A percentile compares a stretch with the other conserved stretches of the same genome.
phyloP scores from a whole-genome alignment of 2,797 vertebrate genomes.

The Thripadectes ignobilis region DNA sequence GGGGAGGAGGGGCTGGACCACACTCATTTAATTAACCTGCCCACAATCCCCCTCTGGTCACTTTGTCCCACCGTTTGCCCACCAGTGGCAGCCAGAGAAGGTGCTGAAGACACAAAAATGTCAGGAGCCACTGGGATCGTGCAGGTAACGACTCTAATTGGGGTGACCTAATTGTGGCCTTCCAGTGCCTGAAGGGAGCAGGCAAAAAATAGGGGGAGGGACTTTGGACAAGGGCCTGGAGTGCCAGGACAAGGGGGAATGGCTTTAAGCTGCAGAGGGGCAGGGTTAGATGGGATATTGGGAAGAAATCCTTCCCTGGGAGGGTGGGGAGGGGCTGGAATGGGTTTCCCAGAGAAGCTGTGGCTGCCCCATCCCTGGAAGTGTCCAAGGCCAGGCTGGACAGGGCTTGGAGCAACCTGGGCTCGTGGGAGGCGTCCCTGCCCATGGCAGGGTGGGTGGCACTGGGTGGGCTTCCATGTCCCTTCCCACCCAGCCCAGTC shows the following conservation, averaged over 20 bases:
- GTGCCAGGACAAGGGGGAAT: neutral
- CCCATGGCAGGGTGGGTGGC: neutral
- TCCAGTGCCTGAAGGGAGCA: too few relatives aligned
- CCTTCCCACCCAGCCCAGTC: neutral
- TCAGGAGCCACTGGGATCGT: neutral
- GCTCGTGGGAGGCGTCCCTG: neutral
- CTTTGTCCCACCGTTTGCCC: accelerated
- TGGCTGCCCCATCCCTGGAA: neutral
- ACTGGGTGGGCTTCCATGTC: neutral
- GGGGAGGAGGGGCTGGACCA: neutral
- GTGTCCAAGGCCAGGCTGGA: neutral
- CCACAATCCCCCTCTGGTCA: neutral
- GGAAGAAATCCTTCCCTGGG: neutral
- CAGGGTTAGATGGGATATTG: neutral
- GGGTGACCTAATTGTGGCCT: too few relatives aligned
- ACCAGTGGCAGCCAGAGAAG: accelerated
- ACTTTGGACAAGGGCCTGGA: neutral
- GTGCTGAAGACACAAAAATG: neutral
- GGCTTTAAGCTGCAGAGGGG: neutral
- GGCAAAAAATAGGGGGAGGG: too few relatives aligned
- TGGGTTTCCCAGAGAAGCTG: neutral
- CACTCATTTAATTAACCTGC: accelerated
- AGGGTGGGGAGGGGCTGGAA: neutral
- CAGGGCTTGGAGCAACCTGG: neutral
- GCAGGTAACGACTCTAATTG: neutral